These are phyloP conservation scores for Arenicola marina DNA, from an alignment of 2,888 invertebrate species.

Conservation along the genomic window DNA sequence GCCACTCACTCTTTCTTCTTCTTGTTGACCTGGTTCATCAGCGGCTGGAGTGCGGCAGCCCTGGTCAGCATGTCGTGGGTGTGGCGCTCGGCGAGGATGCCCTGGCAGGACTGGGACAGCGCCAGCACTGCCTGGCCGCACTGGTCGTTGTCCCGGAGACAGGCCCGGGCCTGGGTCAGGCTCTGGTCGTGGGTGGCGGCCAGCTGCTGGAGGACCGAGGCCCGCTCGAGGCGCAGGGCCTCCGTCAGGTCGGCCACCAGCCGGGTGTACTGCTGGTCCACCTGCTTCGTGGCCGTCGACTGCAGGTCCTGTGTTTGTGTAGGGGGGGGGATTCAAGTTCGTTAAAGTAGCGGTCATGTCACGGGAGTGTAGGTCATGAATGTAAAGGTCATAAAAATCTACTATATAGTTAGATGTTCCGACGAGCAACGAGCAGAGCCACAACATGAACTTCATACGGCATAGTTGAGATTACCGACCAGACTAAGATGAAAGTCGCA, in stretches of 20 bases:
- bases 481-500: too few relatives aligned
- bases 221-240: conserved; percentile 40
- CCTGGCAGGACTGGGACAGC: conserved; percentile 12
- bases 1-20: conserved; percentile 2
- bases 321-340: too few relatives aligned
- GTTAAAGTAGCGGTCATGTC: too few relatives aligned
- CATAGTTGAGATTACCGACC: too few relatives aligned
- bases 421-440: too few relatives aligned
- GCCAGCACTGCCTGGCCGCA: conserved; percentile 6
- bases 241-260: conserved; percentile 43
- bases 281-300: too few relatives aligned
- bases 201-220: conserved; percentile 23
- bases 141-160: conserved; percentile 15
- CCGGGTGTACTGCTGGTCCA: conserved; percentile 38
- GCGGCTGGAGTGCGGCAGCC: conserved; percentile 19
- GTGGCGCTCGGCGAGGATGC: not conserved
- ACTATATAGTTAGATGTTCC: too few relatives aligned
- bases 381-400: too few relatives aligned
- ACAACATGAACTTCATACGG: too few relatives aligned
- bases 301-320: too few relatives aligned
- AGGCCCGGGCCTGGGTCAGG: not conserved
- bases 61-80: conserved; percentile 10
- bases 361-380: too few relatives aligned
- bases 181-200: not conserved
- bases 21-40: conserved; percentile 7